Base-by-base conservation (phyloP, 2,113 vertebrate species). In the Hydropotes inermis region DNA sequence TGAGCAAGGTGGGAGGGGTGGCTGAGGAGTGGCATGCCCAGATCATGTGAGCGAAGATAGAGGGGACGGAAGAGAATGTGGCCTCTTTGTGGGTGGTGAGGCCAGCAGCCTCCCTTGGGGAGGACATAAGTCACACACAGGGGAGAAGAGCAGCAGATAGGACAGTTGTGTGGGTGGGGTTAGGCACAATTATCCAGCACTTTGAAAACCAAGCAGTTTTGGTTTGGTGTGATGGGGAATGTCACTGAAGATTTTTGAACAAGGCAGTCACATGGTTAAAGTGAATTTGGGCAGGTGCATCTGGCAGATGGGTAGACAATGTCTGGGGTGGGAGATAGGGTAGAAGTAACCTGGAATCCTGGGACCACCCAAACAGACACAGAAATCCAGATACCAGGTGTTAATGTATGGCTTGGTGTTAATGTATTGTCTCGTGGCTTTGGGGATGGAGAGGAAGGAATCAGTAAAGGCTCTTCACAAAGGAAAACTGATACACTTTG, bases 91-190 rank as follows among this genome's bases (percentile, higher is more conserved):
- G 76, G 55, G 27, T 10, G 28, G 54, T 33, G 61, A 84, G 50
- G 39, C 64, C 58, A 47, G 61, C 33, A 60, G 39, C 81, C 67
- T 96, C 27, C 33, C 43, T 8, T 4, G 55, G 30, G 43, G 28
- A 33, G 4, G 11, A 11, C 0, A 0, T 57, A 2, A 39, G 67
- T 70, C 11, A 4, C 33, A 7, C 39, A 23, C 11, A 67, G 23
- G 50, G 33, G 30, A 70, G 58, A 92, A 58, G n/a, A 83, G 33
- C 57, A 14, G 25, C 0, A 2, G 15, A 21, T 25, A 10, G 74
- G 47, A 16, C 17, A 12, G 58, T 47, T 5, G 23, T 86, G 14
- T 50, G 74, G n/a, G 12, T 25, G 13, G 50, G 45, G 14, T 94
- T 17, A 55, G 79, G 60, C 33, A 91, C 70, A 64, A 2, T 28